Evolutionary conservation across 2,113 vertebrate genomes (phyloP), one percentile per base, ranked within the genome.

Genomic region (Neodontobutis hainanensis): DNA sequence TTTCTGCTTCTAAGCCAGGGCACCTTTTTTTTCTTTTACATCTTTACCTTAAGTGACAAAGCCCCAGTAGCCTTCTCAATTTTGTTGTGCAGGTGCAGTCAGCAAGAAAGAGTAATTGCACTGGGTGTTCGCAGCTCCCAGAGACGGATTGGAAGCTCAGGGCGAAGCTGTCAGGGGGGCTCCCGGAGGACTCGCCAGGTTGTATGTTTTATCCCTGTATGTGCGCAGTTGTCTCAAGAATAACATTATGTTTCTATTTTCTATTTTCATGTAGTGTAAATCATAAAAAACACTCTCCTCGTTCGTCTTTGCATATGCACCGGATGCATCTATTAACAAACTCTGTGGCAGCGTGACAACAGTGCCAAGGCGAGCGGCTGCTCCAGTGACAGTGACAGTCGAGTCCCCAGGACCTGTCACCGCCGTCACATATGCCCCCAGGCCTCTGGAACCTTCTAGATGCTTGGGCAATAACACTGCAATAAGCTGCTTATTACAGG

Each of bases 31-130:
- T 48, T 3, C 57, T 77, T 80, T 85, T 74, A 85, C 85, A 83
- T 87, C 87, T 85, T 85, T 85, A 91, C 87, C 84, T 86, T 89
- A 87, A 88, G 87, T 84, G 85, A 87, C 82, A 85, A 80, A 87
- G 78, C 78, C 85, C 85, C 85, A 74, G 80, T 64, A 75, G 82
- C 80, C 78, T 81, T 87, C 89, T 87, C 91, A 88, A 88, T 90
- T 85, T 90, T 87, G 90, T 86, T 86, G 84, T 87, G 80, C 84
- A 87, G 88, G 90, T 89, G 89, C 89, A 90, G 92, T 92, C 91
- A 93, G 90, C 85, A 86, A 74, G 84, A 92, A 86, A 75, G 78
- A 90, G 88, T 92, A 93, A 92, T 91, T 92, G 91, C 85, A 68
- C 76, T 88, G 87, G 89, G 91, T 88, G 85, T 91, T 88, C 65